Conservation (phyloP, 1,140 invertebrate genomes). For the Drosophila funebris region DNA sequence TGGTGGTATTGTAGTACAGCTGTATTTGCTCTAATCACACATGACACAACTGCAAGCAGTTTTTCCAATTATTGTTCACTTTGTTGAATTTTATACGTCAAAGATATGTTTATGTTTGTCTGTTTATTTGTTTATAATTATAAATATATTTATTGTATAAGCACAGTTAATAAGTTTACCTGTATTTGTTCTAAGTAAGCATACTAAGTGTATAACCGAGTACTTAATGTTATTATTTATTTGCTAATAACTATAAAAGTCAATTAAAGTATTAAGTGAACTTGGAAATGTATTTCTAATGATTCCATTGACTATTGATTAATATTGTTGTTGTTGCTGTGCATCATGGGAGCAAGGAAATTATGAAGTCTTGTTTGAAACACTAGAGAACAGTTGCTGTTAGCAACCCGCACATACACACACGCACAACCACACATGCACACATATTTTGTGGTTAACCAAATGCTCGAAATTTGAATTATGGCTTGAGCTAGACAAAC, state of each 20-base stretch:
- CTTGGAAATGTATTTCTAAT: neutral
- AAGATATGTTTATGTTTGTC: too few relatives aligned
- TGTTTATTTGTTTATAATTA: too few relatives aligned
- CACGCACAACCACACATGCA: neutral
- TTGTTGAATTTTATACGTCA: too few relatives aligned
- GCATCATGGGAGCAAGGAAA: constrained; percentile 17
- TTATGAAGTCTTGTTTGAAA: constrained; percentile 17
- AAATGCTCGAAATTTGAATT: constrained; percentile 40
- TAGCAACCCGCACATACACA: neutral
- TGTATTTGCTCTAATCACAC: neutral
- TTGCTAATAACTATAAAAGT: constrained; percentile 7
- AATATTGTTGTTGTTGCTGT: neutral
- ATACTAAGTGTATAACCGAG: neutral
- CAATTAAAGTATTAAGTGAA: constrained; percentile 16
- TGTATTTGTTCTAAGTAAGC: neutral
- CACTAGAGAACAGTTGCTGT: neutral
- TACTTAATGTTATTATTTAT: constrained; percentile 1
- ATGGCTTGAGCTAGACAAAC: constrained; percentile 12
- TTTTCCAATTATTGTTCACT: too few relatives aligned
- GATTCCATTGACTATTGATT: constrained; percentile 1
- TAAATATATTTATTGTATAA: neutral
- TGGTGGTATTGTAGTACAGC: neutral
- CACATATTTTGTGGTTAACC: constrained; percentile 46
- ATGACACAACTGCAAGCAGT: too few relatives aligned
- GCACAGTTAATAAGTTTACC: neutral